Conservation (phyloP, 1,140 invertebrate species). For the Drepana arcuata region DNA sequence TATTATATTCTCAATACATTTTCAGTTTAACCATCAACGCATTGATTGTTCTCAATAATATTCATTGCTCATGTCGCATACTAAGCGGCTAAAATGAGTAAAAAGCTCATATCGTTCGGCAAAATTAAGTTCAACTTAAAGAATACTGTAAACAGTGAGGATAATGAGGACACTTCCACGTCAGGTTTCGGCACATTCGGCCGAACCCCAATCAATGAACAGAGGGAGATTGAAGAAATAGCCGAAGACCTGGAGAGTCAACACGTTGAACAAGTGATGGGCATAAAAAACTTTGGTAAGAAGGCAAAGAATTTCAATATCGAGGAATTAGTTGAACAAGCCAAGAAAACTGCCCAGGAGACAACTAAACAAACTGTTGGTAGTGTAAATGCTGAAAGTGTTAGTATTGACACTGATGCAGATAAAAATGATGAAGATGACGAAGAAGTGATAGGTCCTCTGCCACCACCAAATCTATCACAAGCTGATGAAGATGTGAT, state of each 20-base stretch:
- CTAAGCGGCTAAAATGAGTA: conserved; percentile 38
- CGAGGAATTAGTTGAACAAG: conserved; percentile 71
- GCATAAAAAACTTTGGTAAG: conserved; percentile 83
- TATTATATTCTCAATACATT: too few relatives aligned
- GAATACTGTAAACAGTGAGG: conserved; percentile 20
- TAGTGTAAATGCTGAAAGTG: conserved; percentile 26
- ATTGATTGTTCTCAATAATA: too few relatives aligned
- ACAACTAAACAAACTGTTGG: conserved; percentile 32
- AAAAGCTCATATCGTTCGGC: conserved; percentile 65
- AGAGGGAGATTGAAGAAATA: conserved; percentile 76
- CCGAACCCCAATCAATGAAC: conserved; percentile 61
- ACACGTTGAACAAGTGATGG: conserved; percentile 80
- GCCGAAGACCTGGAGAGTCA: conserved; percentile 79
- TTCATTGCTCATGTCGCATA: too few relatives aligned
- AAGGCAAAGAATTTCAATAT: conserved; percentile 84
- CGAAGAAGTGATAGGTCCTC: conserved; percentile 75
- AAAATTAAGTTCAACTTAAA: conserved; percentile 55
- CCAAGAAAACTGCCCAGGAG: conserved; percentile 64
- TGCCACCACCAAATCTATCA: conserved; percentile 54
- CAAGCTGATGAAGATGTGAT: conserved; percentile 25
- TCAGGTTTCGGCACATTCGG: conserved; percentile 78
- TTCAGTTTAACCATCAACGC: too few relatives aligned
- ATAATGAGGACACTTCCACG: conserved; percentile 23
- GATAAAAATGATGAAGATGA: conserved; percentile 46
- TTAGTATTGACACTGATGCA: conserved; percentile 13